phyloP scores from a whole-genome alignment of 2,797 vertebrate species.

The Octomys mimax region DNA sequence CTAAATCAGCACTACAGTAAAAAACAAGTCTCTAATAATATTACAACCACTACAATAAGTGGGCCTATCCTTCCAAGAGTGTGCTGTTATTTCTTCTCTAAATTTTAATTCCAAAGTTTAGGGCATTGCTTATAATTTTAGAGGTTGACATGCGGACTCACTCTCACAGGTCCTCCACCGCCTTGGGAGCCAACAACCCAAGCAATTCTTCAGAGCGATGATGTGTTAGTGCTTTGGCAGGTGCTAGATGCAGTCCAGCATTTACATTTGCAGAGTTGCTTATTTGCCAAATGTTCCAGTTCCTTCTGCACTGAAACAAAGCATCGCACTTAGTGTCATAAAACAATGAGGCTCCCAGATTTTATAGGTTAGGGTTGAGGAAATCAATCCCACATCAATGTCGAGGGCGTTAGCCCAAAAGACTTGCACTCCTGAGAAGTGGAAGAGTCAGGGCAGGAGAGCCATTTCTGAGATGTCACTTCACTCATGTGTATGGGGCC shows the following conservation, averaged over 20 bases:
- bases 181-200: neutral
- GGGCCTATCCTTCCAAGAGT: neutral
- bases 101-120: neutral
- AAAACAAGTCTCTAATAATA: neutral
- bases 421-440: neutral
- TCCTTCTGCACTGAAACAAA: neutral
- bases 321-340: neutral
- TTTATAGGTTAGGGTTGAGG: neutral
- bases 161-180: neutral
- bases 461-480: neutral
- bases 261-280: neutral
- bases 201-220: neutral
- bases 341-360: slow-evolving; percentile 9
- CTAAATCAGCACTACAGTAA: neutral
- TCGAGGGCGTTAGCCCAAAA: neutral
- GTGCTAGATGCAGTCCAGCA: neutral
- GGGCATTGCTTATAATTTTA: neutral
- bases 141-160: neutral
- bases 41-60: neutral
- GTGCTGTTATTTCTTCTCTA: neutral
- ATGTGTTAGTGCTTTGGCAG: neutral
- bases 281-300: neutral
- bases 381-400: neutral
- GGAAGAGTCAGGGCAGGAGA: neutral
- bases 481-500: neutral